A percentile compares a stretch with the other conserved stretches of the same genome.
These are phyloP conservation scores for Dryocosmus kuriphilus DNA, from an alignment of 2,888 invertebrate species.

Conservation along the genomic window DNA sequence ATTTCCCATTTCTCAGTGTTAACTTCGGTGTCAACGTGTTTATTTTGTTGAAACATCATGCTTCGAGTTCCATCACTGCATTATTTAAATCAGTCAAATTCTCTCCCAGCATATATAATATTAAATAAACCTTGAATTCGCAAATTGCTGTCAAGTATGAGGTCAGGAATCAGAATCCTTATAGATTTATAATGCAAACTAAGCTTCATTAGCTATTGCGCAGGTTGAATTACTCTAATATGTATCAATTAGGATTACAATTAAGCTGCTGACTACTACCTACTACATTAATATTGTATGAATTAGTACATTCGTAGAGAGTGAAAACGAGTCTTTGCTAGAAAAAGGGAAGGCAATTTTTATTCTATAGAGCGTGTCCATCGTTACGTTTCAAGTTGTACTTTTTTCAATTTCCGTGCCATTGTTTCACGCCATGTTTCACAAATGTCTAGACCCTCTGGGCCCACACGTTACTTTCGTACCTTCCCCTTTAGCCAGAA, in stretches of 20 bases:
- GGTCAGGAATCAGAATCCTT: too few species aligned
- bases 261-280: too few species aligned
- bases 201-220: too few species aligned
- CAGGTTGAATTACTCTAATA: too few species aligned
- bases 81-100: background rate
- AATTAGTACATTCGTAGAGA: background rate
- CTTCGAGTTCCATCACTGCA: background rate
- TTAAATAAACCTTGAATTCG: background rate
- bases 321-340: background rate
- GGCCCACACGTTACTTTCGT: constrained; percentile 7
- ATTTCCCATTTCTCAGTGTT: background rate
- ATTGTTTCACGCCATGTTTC: constrained; percentile 24
- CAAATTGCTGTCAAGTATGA: too few species aligned
- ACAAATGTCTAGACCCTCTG: background rate
- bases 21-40: background rate
- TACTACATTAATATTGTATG: too few species aligned
- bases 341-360: background rate
- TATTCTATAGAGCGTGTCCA: background rate
- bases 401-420: constrained; percentile 4
- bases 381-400: background rate
- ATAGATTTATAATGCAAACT: too few species aligned
- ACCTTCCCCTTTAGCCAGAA: constrained; percentile 24
- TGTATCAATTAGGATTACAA: too few species aligned
- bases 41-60: background rate
- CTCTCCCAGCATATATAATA: background rate